These are phyloP conservation scores for Amphipyra tragopoginis DNA, from an alignment of 2,888 invertebrate genomes.

Conservation along the genomic window DNA sequence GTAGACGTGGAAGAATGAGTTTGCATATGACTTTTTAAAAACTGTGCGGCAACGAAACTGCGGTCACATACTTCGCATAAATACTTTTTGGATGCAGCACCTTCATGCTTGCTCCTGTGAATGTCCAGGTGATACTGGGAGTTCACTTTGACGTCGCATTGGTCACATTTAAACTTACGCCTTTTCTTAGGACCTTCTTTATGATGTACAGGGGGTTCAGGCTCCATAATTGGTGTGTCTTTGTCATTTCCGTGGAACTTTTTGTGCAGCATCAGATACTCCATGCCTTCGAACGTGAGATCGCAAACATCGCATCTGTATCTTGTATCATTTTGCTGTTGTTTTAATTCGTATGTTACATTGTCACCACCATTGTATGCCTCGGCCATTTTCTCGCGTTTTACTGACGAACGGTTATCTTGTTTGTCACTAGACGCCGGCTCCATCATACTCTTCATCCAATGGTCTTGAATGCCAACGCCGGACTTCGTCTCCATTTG, in stretches of 20 bases:
- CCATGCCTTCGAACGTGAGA: slow-evolving; percentile 84
- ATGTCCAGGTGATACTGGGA: slow-evolving; percentile 87
- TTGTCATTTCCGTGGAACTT: slow-evolving; percentile 86
- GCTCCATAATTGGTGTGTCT: slow-evolving; percentile 77
- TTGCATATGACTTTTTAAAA: slow-evolving; percentile 87
- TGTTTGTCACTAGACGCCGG: slow-evolving; percentile 83
- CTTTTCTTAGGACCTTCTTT: slow-evolving; percentile 83
- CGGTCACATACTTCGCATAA: slow-evolving; percentile 85
- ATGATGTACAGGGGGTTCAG: slow-evolving; percentile 65
- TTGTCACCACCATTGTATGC: slow-evolving; percentile 79
- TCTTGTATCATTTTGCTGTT: slow-evolving; percentile 73
- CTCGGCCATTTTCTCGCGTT: slow-evolving; percentile 87
- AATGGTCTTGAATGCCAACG: slow-evolving; percentile 83
- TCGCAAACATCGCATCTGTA: slow-evolving; percentile 85
- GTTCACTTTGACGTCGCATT: slow-evolving; percentile 86
- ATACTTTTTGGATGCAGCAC: slow-evolving; percentile 81
- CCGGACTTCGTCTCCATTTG: slow-evolving; percentile 86
- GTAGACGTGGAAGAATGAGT: slow-evolving; percentile 83
- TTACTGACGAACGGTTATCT: slow-evolving; percentile 77
- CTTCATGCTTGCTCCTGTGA: slow-evolving; percentile 86
- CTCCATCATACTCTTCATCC: slow-evolving; percentile 89
- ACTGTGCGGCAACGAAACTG: slow-evolving; percentile 86
- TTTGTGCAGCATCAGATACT: slow-evolving; percentile 84
- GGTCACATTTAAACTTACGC: slow-evolving; percentile 84
- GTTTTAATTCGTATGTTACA: slow-evolving; percentile 78